These are phyloP conservation scores for Hirundichthys speculiger DNA, from an alignment of 2,113 vertebrate species.

Conservation along the genomic window DNA sequence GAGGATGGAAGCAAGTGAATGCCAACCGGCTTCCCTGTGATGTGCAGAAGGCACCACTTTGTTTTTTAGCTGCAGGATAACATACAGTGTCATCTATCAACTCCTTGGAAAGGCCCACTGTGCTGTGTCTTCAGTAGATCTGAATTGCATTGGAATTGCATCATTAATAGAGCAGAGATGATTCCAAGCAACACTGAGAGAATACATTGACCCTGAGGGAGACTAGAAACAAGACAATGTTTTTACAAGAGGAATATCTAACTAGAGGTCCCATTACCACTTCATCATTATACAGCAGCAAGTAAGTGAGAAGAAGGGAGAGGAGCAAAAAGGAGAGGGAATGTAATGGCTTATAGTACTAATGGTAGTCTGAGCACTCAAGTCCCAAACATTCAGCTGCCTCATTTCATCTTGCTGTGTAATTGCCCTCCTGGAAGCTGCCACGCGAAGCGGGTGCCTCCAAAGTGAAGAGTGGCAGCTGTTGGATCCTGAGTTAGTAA, in stretches of 20 bases:
- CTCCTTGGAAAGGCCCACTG: slow-evolving; percentile 29
- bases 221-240: slow-evolving; percentile 71
- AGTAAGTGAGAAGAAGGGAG: slow-evolving; percentile 35
- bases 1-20: slow-evolving; percentile 36
- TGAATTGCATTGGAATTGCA: slow-evolving; percentile 73
- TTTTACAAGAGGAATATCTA: slow-evolving; percentile 73
- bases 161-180: slow-evolving; percentile 76
- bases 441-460: slow-evolving; percentile 54
- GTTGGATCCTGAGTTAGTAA: slow-evolving; percentile 65
- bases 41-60: slow-evolving; percentile 44
- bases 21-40: slow-evolving; percentile 34
- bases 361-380: slow-evolving; percentile 61
- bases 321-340: slow-evolving; percentile 24
- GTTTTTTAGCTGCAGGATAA: slow-evolving; percentile 56
- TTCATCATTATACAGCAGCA: slow-evolving; percentile 73
- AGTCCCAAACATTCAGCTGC: slow-evolving; percentile 69
- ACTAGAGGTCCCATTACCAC: slow-evolving; percentile 71
- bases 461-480: slow-evolving; percentile 75
- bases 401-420: slow-evolving; percentile 70
- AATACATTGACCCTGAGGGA: slow-evolving; percentile 74
- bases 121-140: slow-evolving; percentile 55
- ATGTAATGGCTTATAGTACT: slow-evolving; percentile 68
- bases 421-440: slow-evolving; percentile 74
- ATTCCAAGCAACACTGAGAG: slow-evolving; percentile 64
- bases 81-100: slow-evolving; percentile 52